Percentiles rank a stretch among this genome's conserved stretches.
Conservation (phyloP, 2,113 vertebrate genomes). For the Hystrix cristata region DNA sequence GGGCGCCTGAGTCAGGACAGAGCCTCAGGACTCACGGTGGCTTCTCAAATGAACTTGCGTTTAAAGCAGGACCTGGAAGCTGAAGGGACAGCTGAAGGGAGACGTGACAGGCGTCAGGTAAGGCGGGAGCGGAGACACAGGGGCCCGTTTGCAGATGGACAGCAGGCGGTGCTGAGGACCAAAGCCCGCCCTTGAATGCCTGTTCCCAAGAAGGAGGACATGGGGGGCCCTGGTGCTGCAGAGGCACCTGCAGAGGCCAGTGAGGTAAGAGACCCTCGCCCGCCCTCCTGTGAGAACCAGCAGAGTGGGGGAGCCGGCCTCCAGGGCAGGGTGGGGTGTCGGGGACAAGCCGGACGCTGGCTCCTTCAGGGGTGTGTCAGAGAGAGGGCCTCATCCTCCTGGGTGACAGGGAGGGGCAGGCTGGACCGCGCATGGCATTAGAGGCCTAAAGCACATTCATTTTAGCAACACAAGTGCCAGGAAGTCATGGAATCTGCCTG, state of each 20-base stretch:
- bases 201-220: background rate
- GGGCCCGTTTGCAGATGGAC: background rate
- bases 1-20: background rate
- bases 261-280: background rate
- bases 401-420: accelerated
- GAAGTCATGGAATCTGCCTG: background rate
- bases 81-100: too few species aligned
- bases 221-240: background rate
- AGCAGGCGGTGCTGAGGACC: background rate
- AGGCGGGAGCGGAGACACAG: background rate
- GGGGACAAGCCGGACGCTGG: background rate
- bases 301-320: background rate
- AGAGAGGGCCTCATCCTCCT: background rate
- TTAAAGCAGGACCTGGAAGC: background rate
- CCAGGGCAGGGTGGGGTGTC: background rate
- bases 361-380: accelerated
- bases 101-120: background rate
- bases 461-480: background rate
- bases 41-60: background rate
- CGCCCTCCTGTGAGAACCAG: background rate
- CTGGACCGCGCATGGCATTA: background rate
- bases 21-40: background rate
- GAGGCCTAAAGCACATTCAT: background rate
- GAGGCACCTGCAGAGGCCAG: background rate
- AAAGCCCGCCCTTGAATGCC: background rate